Conservation (phyloP, 2,888 invertebrate genomes). For the Psylliodes chrysocephalus region DNA sequence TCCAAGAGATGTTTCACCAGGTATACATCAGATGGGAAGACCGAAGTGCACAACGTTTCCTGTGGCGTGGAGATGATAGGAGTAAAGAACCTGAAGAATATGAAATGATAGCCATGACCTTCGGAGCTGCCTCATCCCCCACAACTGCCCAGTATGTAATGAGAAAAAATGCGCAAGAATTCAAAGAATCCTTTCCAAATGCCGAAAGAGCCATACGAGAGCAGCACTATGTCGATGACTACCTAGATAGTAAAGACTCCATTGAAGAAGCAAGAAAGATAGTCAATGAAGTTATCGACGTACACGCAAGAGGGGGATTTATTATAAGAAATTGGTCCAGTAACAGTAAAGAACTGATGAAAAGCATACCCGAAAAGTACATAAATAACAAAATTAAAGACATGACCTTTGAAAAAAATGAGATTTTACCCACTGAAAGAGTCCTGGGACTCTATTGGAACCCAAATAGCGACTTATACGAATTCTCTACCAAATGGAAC, state of each 20-base stretch:
- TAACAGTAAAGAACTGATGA: neutral
- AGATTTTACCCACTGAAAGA: neutral
- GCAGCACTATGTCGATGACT: slow-evolving; percentile 23
- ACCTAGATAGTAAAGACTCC: slow-evolving; percentile 13
- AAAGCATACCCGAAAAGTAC: neutral
- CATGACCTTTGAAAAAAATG: neutral
- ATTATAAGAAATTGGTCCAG: neutral
- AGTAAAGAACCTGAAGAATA: neutral
- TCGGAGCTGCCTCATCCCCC: too few species aligned
- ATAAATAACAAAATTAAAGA: neutral
- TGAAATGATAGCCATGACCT: too few species aligned
- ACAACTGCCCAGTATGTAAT: too few species aligned
- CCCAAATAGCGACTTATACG: neutral
- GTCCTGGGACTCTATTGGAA: neutral
- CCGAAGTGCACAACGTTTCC: slow-evolving; percentile 3
- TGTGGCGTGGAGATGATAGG: slow-evolving; percentile 13
- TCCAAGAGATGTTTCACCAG: slow-evolving; percentile 17
- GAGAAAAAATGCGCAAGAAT: slow-evolving; percentile 17
- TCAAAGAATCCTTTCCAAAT: slow-evolving; percentile 1
- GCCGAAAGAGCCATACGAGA: slow-evolving; percentile 8
- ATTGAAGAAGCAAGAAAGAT: slow-evolving; percentile 19
- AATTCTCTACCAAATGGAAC: too few species aligned
- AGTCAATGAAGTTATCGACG: neutral
- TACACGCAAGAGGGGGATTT: neutral
- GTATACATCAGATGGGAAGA: too few species aligned